These are phyloP conservation scores for Tetramorium alpestre DNA, from an alignment of 1,140 invertebrate species.

Conservation along the genomic window DNA sequence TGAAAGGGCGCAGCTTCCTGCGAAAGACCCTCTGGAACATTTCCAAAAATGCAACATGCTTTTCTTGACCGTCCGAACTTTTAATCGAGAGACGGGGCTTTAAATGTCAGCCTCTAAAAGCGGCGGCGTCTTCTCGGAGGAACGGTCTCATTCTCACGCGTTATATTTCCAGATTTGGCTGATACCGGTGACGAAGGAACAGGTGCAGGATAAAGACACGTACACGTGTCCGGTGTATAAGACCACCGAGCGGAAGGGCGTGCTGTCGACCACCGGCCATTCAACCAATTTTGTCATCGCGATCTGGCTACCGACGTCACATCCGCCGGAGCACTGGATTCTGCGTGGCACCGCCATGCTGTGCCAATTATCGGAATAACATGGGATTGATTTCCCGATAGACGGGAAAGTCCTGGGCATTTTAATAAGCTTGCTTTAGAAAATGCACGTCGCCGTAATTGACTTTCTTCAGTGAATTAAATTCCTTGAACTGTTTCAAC, in stretches of 20 bases:
- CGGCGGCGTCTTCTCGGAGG: background rate
- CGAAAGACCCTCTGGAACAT: background rate
- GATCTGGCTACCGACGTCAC: constrained; percentile 90
- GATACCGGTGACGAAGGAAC: constrained; percentile 90
- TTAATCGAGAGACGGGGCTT: background rate
- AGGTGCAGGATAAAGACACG: constrained; percentile 88
- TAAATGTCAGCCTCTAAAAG: background rate
- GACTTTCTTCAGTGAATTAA: background rate
- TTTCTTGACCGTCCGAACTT: background rate
- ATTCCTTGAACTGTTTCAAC: background rate
- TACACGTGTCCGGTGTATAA: constrained; percentile 96
- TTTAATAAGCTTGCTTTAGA: background rate
- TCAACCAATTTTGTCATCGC: constrained; percentile 97
- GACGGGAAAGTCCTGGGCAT: background rate
- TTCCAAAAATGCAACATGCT: background rate
- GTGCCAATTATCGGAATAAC: constrained; percentile 90
- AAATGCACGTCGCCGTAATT: background rate
- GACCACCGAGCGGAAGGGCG: constrained; percentile 93
- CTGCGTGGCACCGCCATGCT: constrained; percentile 94
- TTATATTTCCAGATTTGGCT: constrained; percentile 90
- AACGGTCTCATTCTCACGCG: background rate
- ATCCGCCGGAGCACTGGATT: constrained; percentile 93
- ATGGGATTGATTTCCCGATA: background rate
- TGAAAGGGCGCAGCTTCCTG: background rate
- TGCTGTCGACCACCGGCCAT: constrained; percentile 96